A percentile compares a stretch with the other conserved stretches of the same genome.
Evolutionary conservation across 2,113 vertebrate genomes (phyloP).

Genomic region (Calonectris borealis): DNA sequence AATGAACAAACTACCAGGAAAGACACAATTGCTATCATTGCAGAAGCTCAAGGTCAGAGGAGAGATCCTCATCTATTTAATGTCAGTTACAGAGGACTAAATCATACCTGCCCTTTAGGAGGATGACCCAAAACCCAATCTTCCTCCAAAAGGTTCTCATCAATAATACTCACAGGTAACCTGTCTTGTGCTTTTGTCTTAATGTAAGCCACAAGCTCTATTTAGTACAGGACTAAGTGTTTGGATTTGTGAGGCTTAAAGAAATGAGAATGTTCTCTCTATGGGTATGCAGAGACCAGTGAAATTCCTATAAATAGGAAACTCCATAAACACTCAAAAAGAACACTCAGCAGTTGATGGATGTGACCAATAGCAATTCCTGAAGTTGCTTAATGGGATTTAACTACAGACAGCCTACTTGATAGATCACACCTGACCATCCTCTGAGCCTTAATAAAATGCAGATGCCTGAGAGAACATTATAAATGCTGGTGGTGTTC

Average conservation of each 20-base stretch:
- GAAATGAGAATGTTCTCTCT: not conserved
- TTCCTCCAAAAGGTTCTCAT: not conserved
- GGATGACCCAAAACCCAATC: rapidly evolving
- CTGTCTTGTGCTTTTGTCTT: not conserved
- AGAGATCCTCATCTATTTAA: not conserved
- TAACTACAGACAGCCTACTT: not conserved
- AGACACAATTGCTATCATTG: not conserved
- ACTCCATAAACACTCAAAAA: not conserved
- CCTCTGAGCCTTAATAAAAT: not conserved
- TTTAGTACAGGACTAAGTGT: not conserved
- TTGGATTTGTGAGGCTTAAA: not conserved
- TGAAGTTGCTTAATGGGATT: not conserved
- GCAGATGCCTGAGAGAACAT: not conserved
- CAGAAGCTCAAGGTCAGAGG: not conserved
- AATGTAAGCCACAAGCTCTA: not conserved
- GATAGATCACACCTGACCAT: not conserved
- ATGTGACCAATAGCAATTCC: not conserved
- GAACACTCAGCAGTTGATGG: not conserved
- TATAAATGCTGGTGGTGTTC: not conserved
- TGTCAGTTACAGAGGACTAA: not conserved
- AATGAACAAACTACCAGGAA: not conserved
- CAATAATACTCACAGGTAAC: not conserved
- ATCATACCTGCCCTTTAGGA: not conserved
- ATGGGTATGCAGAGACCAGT: not conserved
- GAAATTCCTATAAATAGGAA: not conserved